A percentile compares a stretch with the other conserved stretches of the same genome.
Evolutionary conservation across 2,113 vertebrate species (phyloP).

Genomic region (Cyanistes caeruleus): DNA sequence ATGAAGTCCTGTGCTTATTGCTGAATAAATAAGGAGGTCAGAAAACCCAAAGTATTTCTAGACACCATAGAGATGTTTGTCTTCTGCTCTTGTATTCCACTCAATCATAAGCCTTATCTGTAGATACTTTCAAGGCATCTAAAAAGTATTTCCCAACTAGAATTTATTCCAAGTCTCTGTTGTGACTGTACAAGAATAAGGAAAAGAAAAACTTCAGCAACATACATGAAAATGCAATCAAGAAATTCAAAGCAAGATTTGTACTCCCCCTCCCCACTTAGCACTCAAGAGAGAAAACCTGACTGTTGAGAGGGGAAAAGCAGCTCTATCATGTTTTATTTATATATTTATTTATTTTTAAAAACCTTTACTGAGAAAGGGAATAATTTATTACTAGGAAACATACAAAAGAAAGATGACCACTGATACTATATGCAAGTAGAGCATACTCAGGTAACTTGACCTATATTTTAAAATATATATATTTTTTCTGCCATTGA

Average conservation of each 20-base stretch:
- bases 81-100: background rate
- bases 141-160: background rate
- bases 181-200: background rate
- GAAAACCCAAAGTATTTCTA: background rate
- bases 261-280: conserved; percentile 20
- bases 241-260: conserved; percentile 53
- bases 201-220: background rate
- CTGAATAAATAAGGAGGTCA: background rate
- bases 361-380: conserved; percentile 63
- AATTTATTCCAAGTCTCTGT: background rate
- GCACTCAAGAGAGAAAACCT: conserved; percentile 49
- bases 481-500: background rate
- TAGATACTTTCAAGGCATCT: background rate
- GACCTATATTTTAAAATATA: conserved; percentile 32
- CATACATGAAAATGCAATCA: background rate
- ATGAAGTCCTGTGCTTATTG: background rate
- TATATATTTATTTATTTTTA: conserved; percentile 72
- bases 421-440: conserved; percentile 52
- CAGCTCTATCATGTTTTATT: conserved; percentile 64
- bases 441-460: conserved; percentile 32
- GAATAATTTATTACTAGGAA: conserved; percentile 61
- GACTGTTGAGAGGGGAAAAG: conserved; percentile 61
- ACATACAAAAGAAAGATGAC: conserved; percentile 61
- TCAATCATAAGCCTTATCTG: background rate
- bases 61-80: background rate